phyloP scores from a whole-genome alignment of 2,113 vertebrate genomes.

The Tonatia bakeri region DNA sequence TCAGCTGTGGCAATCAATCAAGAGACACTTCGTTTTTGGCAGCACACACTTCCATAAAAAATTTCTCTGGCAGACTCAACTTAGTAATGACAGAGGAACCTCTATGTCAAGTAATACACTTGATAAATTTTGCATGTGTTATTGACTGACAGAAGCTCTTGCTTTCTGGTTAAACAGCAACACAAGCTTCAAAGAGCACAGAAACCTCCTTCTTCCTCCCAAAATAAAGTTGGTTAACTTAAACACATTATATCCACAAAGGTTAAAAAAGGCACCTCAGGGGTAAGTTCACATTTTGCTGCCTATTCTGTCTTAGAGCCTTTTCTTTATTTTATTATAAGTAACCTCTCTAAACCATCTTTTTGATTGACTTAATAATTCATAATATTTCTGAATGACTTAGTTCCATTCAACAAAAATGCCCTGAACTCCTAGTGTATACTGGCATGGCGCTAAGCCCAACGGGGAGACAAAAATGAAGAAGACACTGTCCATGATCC shows the following conservation, averaged over 20 bases:
- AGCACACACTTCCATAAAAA: slow-evolving; percentile 78
- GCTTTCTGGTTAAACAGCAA: slow-evolving; percentile 74
- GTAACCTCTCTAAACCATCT: neutral
- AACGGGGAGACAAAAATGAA: neutral
- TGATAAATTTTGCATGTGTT: slow-evolving; percentile 83
- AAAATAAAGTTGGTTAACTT: slow-evolving; percentile 40
- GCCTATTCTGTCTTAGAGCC: slow-evolving; percentile 47
- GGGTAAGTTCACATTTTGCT: neutral
- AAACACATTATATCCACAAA: slow-evolving; percentile 40
- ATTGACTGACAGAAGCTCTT: slow-evolving; percentile 80
- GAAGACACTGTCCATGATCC: neutral
- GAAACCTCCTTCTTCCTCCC: slow-evolving; percentile 74
- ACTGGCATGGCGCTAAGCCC: neutral
- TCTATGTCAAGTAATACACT: slow-evolving; percentile 81
- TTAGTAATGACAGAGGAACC: slow-evolving; percentile 81
- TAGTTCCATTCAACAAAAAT: neutral
- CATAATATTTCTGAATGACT: neutral
- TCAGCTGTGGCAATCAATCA: slow-evolving; percentile 84
- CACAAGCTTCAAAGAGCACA: slow-evolving; percentile 74
- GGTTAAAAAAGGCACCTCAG: slow-evolving; percentile 37
- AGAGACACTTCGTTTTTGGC: slow-evolving; percentile 81
- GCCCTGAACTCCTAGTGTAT: neutral
- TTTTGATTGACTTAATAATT: slow-evolving; percentile 22
- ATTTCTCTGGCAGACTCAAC: slow-evolving; percentile 73
- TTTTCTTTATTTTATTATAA: slow-evolving; percentile 20